phyloP scores from a whole-genome alignment of 2,113 vertebrate genomes.

The Xerus inauris region DNA sequence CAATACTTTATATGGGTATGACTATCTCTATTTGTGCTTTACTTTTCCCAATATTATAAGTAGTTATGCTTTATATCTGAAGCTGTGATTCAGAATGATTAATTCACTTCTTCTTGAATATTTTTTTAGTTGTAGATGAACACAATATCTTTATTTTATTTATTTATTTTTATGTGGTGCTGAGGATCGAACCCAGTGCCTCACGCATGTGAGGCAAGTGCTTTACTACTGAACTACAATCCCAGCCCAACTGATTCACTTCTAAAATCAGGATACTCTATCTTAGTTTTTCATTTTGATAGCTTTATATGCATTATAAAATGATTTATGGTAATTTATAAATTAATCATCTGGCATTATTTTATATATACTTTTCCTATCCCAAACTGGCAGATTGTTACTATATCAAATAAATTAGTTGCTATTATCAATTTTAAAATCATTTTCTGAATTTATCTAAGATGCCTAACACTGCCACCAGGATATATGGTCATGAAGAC shows the following conservation, averaged over 20 bases:
- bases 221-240: too few species aligned
- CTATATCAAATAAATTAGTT: not conserved
- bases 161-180: too few species aligned
- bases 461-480: not conserved
- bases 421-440: not conserved
- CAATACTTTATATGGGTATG: not conserved
- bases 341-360: not conserved
- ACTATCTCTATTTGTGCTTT: not conserved
- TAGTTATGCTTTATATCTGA: not conserved
- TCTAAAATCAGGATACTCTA: not conserved
- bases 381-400: not conserved
- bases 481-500: not conserved
- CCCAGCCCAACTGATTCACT: too few species aligned
- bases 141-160: too few species aligned
- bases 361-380: not conserved
- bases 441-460: slow-evolving; percentile 31
- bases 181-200: too few species aligned
- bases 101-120: not conserved
- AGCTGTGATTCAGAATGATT: not conserved
- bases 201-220: too few species aligned
- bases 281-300: not conserved
- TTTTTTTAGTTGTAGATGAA: too few species aligned
- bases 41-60: not conserved
- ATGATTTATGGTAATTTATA: slow-evolving; percentile 25
- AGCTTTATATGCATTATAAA: not conserved